Evolutionary conservation across 2,888 invertebrate species (phyloP).

Genomic region (Odiellus spinosus): DNA sequence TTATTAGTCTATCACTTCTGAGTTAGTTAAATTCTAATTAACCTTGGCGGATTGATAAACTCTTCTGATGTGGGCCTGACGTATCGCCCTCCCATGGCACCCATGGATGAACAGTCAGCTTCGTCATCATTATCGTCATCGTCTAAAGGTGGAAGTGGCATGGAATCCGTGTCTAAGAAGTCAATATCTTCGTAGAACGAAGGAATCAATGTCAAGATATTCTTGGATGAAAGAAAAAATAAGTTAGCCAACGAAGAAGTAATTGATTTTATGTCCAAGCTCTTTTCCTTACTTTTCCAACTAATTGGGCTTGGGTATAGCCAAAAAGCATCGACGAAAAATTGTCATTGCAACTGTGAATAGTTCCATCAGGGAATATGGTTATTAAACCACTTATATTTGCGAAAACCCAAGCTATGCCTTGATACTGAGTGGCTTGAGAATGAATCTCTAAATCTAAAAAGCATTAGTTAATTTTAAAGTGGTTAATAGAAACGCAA

Average conservation of each 20-base stretch:
- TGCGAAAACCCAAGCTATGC: constrained; percentile 29
- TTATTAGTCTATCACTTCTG: not conserved
- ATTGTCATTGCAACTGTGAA: constrained; percentile 48
- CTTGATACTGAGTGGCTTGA: constrained; percentile 1
- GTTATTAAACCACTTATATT: constrained; percentile 49
- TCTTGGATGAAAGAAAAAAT: constrained; percentile 19
- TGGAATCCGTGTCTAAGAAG: constrained; percentile 34
- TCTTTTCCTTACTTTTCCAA: constrained; percentile 36
- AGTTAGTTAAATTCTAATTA: not conserved
- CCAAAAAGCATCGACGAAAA: constrained; percentile 49
- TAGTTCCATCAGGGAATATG: constrained; percentile 41
- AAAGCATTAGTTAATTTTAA: not conserved
- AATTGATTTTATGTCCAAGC: constrained; percentile 23
- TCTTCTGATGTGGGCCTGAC: not conserved
- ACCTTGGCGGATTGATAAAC: constrained; percentile 1
- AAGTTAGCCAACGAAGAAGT: not conserved
- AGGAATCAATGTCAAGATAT: constrained; percentile 36
- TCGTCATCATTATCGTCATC: constrained; percentile 33
- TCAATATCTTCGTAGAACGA: constrained; percentile 44
- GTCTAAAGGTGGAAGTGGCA: constrained; percentile 30
- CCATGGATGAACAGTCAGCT: not conserved
- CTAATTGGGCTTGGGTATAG: constrained; percentile 41
- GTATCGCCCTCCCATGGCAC: not conserved
- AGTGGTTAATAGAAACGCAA: not conserved
- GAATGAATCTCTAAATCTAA: not conserved